Evolutionary conservation across 2,113 vertebrate species (phyloP), one percentile per base, ranked within the genome.

Genomic region (Petrocephalus zakoni): DNA sequence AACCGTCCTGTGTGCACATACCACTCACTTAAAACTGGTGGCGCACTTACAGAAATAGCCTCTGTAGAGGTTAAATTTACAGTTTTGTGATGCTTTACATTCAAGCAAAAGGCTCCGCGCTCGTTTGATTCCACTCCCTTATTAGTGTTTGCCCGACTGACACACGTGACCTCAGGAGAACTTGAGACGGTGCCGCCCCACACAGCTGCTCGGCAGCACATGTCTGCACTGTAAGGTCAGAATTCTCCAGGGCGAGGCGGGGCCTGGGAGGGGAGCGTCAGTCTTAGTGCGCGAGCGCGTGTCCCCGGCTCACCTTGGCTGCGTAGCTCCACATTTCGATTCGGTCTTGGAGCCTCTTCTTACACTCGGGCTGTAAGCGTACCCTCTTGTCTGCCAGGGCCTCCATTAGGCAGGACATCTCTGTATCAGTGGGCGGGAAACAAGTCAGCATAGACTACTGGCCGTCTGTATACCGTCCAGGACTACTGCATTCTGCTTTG

Each of bases 281-380:
- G 6, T 25, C 3, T 64, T 1, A 25, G 58, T 61, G 0, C n/a
- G 22, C 22, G n/a, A 3, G n/a, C 17, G 13, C 9, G 42, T 37
- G 29, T 29, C 2, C 11, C 2, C 15, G 7, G 0, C 56, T 52
- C 92, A 99, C 98, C 97, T 98, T 99, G 2, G 98, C 98, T 0
- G 98, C 98, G 0, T 97, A 99, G 92, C 97, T 97, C 98, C 98
- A 99, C 98, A 99, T 99, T 61, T 99, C 98, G 17, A 99, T 97
- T 5, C 98, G 97, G 90, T 99, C 98, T 68, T 99, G 97, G 85
- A 99, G 96, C 88, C 98, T 97, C 92, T 99, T 99, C 94, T 99
- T 99, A 92, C 98, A 99, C 93, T 99, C 98, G 0, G 98, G 98
- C 91, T 99, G 98, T 89, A 99, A 93, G 78, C 98, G 96, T n/a